Base-by-base conservation (phyloP, 2,888 invertebrate species). In the Ceriagrion tenellum region DNA sequence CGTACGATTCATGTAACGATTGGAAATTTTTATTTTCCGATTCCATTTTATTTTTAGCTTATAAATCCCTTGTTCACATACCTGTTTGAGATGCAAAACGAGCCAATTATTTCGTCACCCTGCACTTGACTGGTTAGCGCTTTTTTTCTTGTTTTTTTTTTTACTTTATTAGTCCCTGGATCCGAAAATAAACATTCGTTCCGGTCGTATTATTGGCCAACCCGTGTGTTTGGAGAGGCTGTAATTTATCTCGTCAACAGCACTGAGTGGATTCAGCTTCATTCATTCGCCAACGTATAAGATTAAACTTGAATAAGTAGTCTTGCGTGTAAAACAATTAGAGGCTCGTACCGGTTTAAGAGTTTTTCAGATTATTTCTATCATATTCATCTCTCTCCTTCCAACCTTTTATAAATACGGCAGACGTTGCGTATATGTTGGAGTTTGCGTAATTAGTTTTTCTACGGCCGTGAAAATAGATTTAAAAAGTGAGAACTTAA, bases 61-160 rank as follows among this genome's bases (percentile, higher is more conserved):
- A 35, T 81, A 35, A 81, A 81, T 3, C 81, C 12, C 81, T 35
- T 16, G 81, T 81, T 18, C 30, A 47, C 4, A 81, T 23, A 0
- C 13, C 81, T 81, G 35, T 35, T 16, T 81, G 81, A 81, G 81
- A 81, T 81, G 30, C 81, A 35, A 81, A 81, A 35, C 81, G 81
- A 81, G 26, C 81, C 81, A 81, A 81, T 81, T 81, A 81, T 35
- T 81, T 35, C 81, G 35, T 81, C 81, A 35, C 81, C 81, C 35
- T 35, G 35, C 81, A 81, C 35, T 35, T 10, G 30, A 81, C 35
- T n/a, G 35, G 81, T 81, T 35, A 4, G 26, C 69, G 59, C 12
- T 59, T 20, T 4, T 69, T 26, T 69, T 63, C 63, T 10, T n/a
- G 74, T 30, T 30, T 74, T 30, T 30, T n/a, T 74, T 74, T n/a